phyloP scores from a whole-genome alignment of 2,888 invertebrate genomes.

The Ryuthela nishihirai region DNA sequence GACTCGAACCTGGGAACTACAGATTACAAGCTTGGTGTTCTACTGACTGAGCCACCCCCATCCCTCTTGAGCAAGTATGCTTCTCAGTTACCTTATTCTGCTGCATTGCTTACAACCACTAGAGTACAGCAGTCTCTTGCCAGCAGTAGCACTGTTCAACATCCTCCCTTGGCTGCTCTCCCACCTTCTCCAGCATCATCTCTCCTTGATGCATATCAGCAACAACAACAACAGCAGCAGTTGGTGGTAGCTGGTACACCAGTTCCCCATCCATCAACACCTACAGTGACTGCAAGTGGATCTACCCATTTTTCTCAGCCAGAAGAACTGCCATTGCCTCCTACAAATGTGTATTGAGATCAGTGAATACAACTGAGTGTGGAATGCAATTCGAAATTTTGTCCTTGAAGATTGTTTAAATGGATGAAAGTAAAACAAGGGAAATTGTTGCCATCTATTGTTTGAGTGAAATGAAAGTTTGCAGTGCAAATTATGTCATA shows the following conservation, averaged over 20 bases:
- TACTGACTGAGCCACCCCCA: too few species aligned
- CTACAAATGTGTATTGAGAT: too few species aligned
- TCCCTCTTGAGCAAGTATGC: too few species aligned
- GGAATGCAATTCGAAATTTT: too few species aligned
- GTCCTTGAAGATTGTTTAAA: too few species aligned
- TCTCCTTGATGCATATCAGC: constrained; percentile 10
- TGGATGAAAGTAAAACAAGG: too few species aligned
- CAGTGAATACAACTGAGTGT: too few species aligned
- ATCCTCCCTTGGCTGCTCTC: constrained; percentile 17
- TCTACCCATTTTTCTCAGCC: background rate
- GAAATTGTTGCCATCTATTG: too few species aligned
- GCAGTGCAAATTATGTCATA: too few species aligned
- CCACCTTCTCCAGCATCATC: constrained; percentile 11
- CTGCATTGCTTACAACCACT: constrained; percentile 32
- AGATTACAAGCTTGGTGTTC: too few species aligned
- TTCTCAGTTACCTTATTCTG: constrained; percentile 23
- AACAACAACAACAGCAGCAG: constrained; percentile 2
- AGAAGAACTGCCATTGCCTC: constrained; percentile 83
- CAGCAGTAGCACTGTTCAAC: constrained; percentile 30
- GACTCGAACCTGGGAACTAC: too few species aligned
- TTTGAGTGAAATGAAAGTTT: too few species aligned
- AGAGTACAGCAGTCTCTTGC: constrained; percentile 31
- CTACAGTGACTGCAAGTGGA: background rate
- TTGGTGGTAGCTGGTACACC: background rate
- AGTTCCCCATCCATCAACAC: background rate